Evolutionary conservation across 1,140 invertebrate genomes (phyloP).

Genomic region (Archivesica marissinica): DNA sequence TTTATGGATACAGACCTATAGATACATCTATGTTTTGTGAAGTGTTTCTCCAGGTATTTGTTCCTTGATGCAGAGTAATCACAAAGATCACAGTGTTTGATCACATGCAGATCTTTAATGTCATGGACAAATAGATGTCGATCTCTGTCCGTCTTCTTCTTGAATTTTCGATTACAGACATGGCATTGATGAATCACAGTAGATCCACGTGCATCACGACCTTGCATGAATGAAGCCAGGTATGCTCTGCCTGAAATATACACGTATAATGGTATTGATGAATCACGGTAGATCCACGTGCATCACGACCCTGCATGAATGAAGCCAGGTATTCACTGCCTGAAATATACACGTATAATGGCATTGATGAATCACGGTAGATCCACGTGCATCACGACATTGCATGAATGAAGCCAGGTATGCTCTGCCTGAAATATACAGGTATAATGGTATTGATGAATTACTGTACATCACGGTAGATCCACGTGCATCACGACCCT

Average conservation of each 20-base stretch:
- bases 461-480: slow-evolving; percentile 73
- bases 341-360: slow-evolving; percentile 60
- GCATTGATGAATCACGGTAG: slow-evolving; percentile 82
- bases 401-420: slow-evolving; percentile 79
- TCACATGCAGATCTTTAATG: slow-evolving; percentile 77
- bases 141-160: slow-evolving; percentile 83
- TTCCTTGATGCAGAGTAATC: slow-evolving; percentile 80
- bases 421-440: slow-evolving; percentile 56
- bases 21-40: slow-evolving; percentile 81
- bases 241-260: slow-evolving; percentile 70
- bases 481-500: slow-evolving; percentile 57
- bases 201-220: slow-evolving; percentile 60
- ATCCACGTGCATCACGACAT: slow-evolving; percentile 58
- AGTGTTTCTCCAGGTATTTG: slow-evolving; percentile 82
- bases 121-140: slow-evolving; percentile 83
- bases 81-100: slow-evolving; percentile 81
- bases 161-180: slow-evolving; percentile 84
- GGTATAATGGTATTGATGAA: no score
- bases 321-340: slow-evolving; percentile 76
- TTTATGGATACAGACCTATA: slow-evolving; percentile 75
- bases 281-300: slow-evolving; percentile 75
- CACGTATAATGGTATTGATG: slow-evolving; percentile 80
- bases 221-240: slow-evolving; percentile 75
- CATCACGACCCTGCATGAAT: slow-evolving; percentile 71
- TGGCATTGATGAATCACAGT: slow-evolving; percentile 83